A percentile compares a stretch with the other conserved stretches of the same genome.
These are phyloP conservation scores for Caenorhabditis tropicalis DNA, from an alignment of 1,140 invertebrate species.

Conservation along the genomic window DNA sequence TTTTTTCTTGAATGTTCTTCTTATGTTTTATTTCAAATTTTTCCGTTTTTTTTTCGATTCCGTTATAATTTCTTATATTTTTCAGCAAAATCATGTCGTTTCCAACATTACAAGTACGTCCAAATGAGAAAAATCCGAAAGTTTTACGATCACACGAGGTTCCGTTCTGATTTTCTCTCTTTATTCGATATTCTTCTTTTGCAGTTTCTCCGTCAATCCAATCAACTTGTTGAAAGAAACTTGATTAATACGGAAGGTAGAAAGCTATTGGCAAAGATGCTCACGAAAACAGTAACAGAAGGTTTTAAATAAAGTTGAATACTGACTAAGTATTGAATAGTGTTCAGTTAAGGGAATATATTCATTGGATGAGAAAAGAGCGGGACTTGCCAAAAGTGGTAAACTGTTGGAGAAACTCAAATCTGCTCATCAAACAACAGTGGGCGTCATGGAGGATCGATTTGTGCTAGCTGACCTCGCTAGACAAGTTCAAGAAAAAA, in stretches of 20 bases:
- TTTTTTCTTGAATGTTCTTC: not conserved
- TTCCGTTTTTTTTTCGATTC: too few species aligned
- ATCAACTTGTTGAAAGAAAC: not conserved
- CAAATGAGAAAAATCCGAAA: conserved; percentile 9
- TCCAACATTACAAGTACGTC: not conserved
- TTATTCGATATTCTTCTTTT: not conserved
- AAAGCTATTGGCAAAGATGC: not conserved
- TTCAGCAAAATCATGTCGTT: not conserved
- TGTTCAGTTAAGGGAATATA: not conserved
- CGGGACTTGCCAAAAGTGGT: not conserved
- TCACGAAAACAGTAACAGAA: not conserved
- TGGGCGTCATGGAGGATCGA: not conserved
- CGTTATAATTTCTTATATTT: not conserved
- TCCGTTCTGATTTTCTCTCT: not conserved
- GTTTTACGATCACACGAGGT: conserved; percentile 12
- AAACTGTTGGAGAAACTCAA: not conserved
- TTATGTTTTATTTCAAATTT: not conserved
- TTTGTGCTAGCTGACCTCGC: not conserved
- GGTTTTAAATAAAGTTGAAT: not conserved
- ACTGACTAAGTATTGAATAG: not conserved
- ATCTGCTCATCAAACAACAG: not conserved
- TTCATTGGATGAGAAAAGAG: not conserved
- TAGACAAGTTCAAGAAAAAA: not conserved
- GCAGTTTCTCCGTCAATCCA: conserved; percentile 23
- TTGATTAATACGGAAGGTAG: conserved; percentile 21